Evolutionary conservation across 2,888 invertebrate genomes (phyloP).

Genomic region (Bembecia ichneumoniformis): DNA sequence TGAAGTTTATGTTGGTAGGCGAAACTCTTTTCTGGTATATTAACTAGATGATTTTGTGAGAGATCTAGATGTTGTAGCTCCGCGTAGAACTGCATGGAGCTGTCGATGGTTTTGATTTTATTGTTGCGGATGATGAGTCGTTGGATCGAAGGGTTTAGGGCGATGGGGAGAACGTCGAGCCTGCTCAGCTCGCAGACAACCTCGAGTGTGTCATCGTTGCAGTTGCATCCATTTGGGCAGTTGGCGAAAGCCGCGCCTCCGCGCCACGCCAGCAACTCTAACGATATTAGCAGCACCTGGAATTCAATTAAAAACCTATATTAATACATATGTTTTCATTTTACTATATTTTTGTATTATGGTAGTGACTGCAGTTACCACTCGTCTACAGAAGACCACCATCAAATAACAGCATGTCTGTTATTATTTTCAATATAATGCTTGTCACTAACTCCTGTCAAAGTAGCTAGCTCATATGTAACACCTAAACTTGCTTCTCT

Average conservation of each 20-base stretch:
- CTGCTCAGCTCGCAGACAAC: slow-evolving; percentile 90
- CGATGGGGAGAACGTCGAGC: slow-evolving; percentile 90
- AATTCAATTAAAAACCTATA: slow-evolving; percentile 23
- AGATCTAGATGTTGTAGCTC: slow-evolving; percentile 89
- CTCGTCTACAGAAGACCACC: neutral
- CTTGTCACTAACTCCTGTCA: no score
- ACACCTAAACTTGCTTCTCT: no score
- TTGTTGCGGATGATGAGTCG: slow-evolving; percentile 87
- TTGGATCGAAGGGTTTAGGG: slow-evolving; percentile 91
- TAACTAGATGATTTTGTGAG: slow-evolving; percentile 87
- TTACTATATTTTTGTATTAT: no score
- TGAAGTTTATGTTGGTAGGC: slow-evolving; percentile 85
- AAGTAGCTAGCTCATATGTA: no score
- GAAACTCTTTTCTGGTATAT: slow-evolving; percentile 85
- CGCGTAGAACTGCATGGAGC: slow-evolving; percentile 90
- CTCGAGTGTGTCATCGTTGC: slow-evolving; percentile 90
- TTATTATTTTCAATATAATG: neutral
- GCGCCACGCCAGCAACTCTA: slow-evolving; percentile 47
- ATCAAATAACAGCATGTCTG: neutral
- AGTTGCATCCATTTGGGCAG: slow-evolving; percentile 90
- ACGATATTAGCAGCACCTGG: slow-evolving; percentile 53
- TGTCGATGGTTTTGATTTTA: slow-evolving; percentile 89
- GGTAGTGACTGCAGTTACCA: neutral
- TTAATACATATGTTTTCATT: neutral
- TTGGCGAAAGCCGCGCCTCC: slow-evolving; percentile 76